Evolutionary conservation across 2,797 vertebrate species (phyloP).

Genomic region (Cossypha caffra): DNA sequence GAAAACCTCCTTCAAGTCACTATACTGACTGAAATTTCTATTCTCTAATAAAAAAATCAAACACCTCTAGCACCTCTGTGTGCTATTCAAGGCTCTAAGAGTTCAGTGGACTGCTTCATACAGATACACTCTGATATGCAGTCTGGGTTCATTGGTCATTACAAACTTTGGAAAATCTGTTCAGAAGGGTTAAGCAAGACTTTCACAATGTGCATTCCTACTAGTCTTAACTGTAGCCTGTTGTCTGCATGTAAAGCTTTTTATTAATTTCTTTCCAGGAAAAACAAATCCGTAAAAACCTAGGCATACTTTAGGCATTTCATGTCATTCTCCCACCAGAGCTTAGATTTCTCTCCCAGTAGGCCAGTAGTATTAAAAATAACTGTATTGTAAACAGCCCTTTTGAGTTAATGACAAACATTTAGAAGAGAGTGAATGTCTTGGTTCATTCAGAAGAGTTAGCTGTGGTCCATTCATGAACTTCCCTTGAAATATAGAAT

Average conservation of each 20-base stretch:
- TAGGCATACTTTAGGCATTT: not conserved
- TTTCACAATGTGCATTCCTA: not conserved
- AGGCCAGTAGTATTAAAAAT: not conserved
- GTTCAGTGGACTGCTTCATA: not conserved
- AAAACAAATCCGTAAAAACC: not conserved
- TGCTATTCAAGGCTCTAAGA: not conserved
- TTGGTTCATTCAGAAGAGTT: not conserved
- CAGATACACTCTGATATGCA: not conserved
- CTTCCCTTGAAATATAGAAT: not conserved
- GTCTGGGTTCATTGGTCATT: not conserved
- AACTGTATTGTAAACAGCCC: not conserved
- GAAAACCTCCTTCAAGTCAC: not conserved
- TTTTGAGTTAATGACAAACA: not conserved
- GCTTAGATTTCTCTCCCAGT: not conserved
- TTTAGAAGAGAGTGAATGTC: not conserved
- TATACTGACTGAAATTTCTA: not conserved
- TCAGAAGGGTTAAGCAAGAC: not conserved
- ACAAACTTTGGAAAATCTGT: not conserved
- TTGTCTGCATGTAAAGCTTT: not conserved
- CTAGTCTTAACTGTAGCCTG: not conserved
- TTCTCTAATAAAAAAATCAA: not conserved
- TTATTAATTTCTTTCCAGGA: not conserved
- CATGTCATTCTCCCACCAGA: not conserved
- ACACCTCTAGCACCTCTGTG: not conserved
- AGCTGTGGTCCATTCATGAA: not conserved